Percentiles rank a stretch among this genome's conserved stretches.
Conservation (phyloP, 2,113 vertebrate species). For the Crotalus helleri region DNA sequence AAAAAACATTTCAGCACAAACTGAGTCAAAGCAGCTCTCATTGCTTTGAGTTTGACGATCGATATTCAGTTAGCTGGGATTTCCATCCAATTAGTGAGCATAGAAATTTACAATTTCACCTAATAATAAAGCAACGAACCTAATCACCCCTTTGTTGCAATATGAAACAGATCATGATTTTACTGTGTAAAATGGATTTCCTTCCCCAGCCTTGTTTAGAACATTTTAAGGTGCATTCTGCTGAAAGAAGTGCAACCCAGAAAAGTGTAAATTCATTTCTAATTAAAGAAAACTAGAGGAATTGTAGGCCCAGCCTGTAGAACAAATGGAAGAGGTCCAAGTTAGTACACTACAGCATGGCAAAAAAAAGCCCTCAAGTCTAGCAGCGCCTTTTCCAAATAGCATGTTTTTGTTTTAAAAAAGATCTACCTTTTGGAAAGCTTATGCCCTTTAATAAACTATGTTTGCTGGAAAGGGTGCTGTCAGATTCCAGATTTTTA, state of each 20-base stretch:
- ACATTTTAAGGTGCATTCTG: not conserved
- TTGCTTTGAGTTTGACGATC: not conserved
- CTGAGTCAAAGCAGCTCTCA: not conserved
- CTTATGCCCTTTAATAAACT: not conserved
- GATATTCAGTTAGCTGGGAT: not conserved
- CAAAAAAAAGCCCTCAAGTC: not conserved
- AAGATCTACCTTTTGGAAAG: not conserved
- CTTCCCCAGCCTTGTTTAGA: not conserved
- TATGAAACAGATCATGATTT: not conserved
- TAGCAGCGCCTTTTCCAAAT: not conserved
- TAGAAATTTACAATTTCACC: not conserved
- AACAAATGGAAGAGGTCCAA: not conserved
- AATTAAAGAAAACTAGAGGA: not conserved
- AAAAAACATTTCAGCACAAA: not conserved
- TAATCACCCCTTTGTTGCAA: not conserved
- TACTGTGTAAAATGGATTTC: not conserved
- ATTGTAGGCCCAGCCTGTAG: not conserved
- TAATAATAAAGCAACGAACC: not conserved
- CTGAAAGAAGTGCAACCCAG: not conserved
- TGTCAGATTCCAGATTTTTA: not conserved
- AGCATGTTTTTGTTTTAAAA: not conserved
- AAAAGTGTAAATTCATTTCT: not conserved
- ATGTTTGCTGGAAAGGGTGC: not conserved
- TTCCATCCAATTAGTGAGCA: not conserved
- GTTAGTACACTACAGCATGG: not conserved